These are phyloP conservation scores for Linnaemya vulpina DNA, from an alignment of 2,888 invertebrate species.

Conservation along the genomic window DNA sequence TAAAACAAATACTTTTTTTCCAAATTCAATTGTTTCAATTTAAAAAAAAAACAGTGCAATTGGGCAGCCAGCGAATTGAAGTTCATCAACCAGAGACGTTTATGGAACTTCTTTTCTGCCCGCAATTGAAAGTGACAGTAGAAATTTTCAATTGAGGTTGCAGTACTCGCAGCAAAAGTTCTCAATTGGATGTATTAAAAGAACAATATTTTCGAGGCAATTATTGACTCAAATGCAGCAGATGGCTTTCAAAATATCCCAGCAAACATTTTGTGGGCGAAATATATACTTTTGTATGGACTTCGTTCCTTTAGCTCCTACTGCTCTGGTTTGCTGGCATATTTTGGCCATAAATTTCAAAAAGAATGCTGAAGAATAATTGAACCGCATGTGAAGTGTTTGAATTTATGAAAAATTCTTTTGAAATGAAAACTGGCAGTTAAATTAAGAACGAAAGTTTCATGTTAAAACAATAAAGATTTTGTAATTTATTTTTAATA, in stretches of 20 bases:
- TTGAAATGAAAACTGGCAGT: slow-evolving; percentile 18
- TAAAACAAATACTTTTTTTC: no score
- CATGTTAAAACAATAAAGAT: slow-evolving; percentile 21
- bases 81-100: neutral
- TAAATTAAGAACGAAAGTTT: slow-evolving; percentile 47
- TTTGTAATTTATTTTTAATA: neutral
- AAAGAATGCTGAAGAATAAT: slow-evolving; percentile 12
- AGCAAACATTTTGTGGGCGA: neutral
- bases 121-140: slow-evolving; percentile 48
- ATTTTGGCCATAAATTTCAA: neutral
- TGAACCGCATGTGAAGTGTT: slow-evolving; percentile 5
- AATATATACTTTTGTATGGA: neutral
- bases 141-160: slow-evolving; percentile 18
- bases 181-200: neutral
- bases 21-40: no score
- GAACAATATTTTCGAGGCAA: neutral
- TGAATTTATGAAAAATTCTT: slow-evolving; percentile 1
- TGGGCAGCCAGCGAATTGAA: neutral
- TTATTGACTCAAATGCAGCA: neutral
- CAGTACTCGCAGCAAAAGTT: slow-evolving; percentile 2
- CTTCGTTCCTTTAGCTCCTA: neutral
- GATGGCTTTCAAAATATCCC: neutral
- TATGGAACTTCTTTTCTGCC: neutral
- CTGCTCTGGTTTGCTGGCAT: slow-evolving; percentile 6
- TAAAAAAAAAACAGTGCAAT: neutral